A percentile compares a stretch with the other conserved stretches of the same genome.
Evolutionary conservation across 2,797 vertebrate species (phyloP).

Genomic region (Serranus cabrilla): DNA sequence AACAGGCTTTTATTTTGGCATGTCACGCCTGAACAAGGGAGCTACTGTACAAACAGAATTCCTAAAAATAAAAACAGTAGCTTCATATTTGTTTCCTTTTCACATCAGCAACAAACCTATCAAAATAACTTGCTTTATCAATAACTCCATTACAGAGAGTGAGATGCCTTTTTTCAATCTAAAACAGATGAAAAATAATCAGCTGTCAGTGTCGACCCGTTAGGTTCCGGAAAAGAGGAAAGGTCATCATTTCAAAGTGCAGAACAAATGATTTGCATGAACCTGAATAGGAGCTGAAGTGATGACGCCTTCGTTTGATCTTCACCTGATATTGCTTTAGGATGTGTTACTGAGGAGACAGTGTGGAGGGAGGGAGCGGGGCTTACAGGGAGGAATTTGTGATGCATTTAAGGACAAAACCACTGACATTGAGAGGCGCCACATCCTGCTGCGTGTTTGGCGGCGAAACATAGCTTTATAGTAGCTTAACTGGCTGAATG

Average conservation of each 20-base stretch:
- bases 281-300: conserved; percentile 48
- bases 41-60: background rate
- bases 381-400: conserved; percentile 4
- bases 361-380: background rate
- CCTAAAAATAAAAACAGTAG: conserved; percentile 7
- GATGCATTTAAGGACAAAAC: conserved; percentile 45
- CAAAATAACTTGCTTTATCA: conserved; percentile 23
- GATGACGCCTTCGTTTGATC: conserved; percentile 39
- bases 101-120: background rate
- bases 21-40: background rate
- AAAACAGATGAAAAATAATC: conserved; percentile 12
- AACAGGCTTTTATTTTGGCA: conserved; percentile 6
- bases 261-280: conserved; percentile 65
- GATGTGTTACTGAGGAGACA: conserved; percentile 34
- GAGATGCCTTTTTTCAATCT: conserved; percentile 35
- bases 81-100: background rate
- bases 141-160: conserved; percentile 18
- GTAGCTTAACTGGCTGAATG: conserved; percentile 37
- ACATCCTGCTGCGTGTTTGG: background rate
- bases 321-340: conserved; percentile 47
- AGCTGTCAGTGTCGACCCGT: conserved; percentile 16
- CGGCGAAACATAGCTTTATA: conserved; percentile 13
- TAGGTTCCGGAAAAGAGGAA: conserved; percentile 45
- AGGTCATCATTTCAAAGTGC: conserved; percentile 41
- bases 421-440: conserved; percentile 52